Base-by-base conservation (phyloP, 2,113 vertebrate genomes). In the Ceyx margarethae region DNA sequence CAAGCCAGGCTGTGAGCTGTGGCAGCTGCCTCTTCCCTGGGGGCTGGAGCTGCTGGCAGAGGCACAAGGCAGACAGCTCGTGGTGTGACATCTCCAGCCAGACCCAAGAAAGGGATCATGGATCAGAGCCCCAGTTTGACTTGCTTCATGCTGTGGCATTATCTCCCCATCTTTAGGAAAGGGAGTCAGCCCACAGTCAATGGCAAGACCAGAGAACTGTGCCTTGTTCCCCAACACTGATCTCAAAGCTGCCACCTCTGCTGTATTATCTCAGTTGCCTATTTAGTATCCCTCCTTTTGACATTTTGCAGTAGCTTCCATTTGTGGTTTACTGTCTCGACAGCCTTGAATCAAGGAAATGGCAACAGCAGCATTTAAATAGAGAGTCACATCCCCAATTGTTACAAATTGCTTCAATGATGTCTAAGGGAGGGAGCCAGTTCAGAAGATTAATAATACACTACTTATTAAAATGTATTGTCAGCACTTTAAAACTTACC, bases 401-500 rank as follows among this genome's bases (percentile, higher is more conserved):
- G 74, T 69, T 89, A 77, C 54, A 69, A 89, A 91, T 71, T 35
- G 43, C 67, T 82, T 56, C 51, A n/a, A 54, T 56, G 91, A 87
- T 89, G 91, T 93, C 84, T 71, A 93, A 82, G 35, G 56, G 61
- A 94, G 91, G 65, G 26, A 91, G 61, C 7, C 35, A 43, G 51
- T 91, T 95, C 72, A 71, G 64, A 80, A 74, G 89, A 87, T 91
- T 85, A 93, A 92, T 92, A 93, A 73, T 15, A 87, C 2, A 28
- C 48, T 85, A 71, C 75, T 86, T 85, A 93, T 81, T 95, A 83
- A 94, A 95, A 94, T 40, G 67, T 72, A 95, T 1, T 33, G 90
- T 87, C 80, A 81, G 76, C 84, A 87, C 50, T 96, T 74, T 88
- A 37, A 93, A 91, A 98, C 99, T 98, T 97, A 99, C 99, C 98